A percentile compares a stretch with the other conserved stretches of the same genome.
Evolutionary conservation across 2,113 vertebrate genomes (phyloP).

Genomic region (Podilymbus podiceps): DNA sequence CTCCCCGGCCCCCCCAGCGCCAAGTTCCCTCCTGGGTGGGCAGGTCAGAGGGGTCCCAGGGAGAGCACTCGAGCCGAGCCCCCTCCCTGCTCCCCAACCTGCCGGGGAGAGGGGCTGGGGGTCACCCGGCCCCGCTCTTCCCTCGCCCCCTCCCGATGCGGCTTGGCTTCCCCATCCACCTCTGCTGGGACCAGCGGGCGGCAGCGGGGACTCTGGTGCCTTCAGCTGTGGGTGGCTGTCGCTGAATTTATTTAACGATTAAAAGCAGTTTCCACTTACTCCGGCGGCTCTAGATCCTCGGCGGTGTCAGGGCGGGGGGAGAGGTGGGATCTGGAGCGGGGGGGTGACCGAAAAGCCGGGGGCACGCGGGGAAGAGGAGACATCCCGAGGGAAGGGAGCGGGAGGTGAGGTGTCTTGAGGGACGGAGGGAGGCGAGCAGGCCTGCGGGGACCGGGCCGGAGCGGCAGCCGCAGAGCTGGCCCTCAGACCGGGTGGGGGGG

Average conservation of each 20-base stretch:
- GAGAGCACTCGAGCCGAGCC: neutral
- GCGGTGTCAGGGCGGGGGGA: neutral
- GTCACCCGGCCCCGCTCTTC: neutral
- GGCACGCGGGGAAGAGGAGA: neutral
- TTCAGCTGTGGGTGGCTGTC: conserved; percentile 24
- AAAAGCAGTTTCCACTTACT: conserved; percentile 63
- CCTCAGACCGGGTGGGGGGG: no score
- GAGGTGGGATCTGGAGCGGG: neutral
- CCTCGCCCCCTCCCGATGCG: neutral
- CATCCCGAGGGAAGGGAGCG: neutral
- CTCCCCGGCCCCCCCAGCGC: no score
- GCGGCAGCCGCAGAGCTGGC: neutral
- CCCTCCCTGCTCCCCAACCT: neutral
- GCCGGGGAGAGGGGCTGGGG: neutral
- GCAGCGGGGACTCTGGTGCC: conserved; percentile 47
- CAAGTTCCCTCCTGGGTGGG: neutral
- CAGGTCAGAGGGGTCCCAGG: neutral
- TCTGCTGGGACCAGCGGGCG: neutral
- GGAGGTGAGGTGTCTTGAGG: neutral
- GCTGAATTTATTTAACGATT: conserved; percentile 52
- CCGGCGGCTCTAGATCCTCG: neutral
- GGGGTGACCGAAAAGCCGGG: neutral
- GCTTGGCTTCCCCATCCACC: conserved; percentile 58
- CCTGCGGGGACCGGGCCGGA: fast-evolving
- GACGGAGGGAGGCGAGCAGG: neutral